phyloP scores from a whole-genome alignment of 2,888 invertebrate species.

The Drosophila paranaensis region DNA sequence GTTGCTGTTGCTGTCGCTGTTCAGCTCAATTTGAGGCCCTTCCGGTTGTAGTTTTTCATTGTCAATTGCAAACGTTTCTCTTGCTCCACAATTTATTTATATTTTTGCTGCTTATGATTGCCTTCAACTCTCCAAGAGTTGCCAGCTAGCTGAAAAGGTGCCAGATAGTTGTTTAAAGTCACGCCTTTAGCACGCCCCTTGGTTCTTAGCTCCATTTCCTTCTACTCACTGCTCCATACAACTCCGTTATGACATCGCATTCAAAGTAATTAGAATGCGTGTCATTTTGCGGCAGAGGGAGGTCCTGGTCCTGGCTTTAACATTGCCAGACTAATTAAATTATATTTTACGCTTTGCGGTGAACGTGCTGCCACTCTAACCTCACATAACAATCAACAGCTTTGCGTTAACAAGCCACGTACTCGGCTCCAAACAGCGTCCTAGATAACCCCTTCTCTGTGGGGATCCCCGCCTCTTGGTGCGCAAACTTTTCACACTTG shows the following conservation, averaged over 20 bases:
- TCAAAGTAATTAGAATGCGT: conserved; percentile 41
- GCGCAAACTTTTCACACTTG: conserved; percentile 53
- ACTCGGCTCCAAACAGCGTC: conserved; percentile 6
- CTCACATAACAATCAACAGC: conserved; percentile 43
- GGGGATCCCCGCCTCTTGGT: neutral
- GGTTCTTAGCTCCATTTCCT: neutral
- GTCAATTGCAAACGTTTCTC: conserved; percentile 14
- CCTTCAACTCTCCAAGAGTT: conserved; percentile 7
- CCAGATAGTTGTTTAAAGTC: conserved; percentile 1
- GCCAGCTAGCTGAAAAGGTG: neutral
- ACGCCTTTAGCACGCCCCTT: neutral
- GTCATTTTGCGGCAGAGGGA: conserved; percentile 20
- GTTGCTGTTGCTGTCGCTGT: conserved; percentile 1
- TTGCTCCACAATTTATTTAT: conserved; percentile 17
- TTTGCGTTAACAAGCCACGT: conserved; percentile 56
- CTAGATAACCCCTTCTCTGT: conserved; percentile 26
- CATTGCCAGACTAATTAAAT: conserved; percentile 74
- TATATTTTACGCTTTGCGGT: conserved; percentile 40
- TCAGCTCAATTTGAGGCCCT: conserved; percentile 18
- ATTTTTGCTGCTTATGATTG: neutral
- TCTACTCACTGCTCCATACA: neutral
- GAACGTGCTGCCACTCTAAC: conserved; percentile 48
- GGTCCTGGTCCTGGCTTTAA: neutral
- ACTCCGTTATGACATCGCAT: conserved; percentile 19
- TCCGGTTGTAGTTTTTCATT: conserved; percentile 22